Evolutionary conservation across 2,797 vertebrate genomes (phyloP), one percentile per base, ranked within the genome.

Genomic region (Phataginus tricuspis): DNA sequence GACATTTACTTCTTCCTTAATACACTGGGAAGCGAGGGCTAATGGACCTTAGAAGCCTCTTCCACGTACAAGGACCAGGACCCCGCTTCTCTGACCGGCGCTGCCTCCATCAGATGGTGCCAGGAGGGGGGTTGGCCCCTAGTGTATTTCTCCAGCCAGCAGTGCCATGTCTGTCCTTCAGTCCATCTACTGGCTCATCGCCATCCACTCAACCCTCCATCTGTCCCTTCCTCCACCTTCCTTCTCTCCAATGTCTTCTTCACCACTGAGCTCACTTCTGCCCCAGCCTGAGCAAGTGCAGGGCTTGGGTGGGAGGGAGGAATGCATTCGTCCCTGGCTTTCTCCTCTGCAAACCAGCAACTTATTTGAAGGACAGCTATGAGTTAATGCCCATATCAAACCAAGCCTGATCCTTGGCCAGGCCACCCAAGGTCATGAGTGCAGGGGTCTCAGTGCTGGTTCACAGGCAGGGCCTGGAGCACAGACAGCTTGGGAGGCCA

Each of bases 361-460:
- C 55, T 64, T 21, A 16, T 15, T 45, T 53, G n/a, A 31, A 64
- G 78, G 75, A 45, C n/a, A 49, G 29, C 14, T 4, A 4, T 37
- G 27, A 51, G 4, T 49, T 27, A 8, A 14, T 4, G 0, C 18
- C 12, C 25, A 57, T 0, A 16, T 53, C 7, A 2, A 3, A 12
- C 7, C 6, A 1, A 31, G 45, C 10, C 64, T 29, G 25, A 8
- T 55, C 16, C 42, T 49, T 21, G 18, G 21, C 21, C 10, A 34
- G 2, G 34, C 31, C 18, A 6, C 9, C 21, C 1, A 8, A 7
- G 31, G 53, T 1, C 16, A 8, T 14, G 59, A 5, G 19, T 31
- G 7, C 45, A 1, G 18, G 21, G 18, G 2, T 31, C 27, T 37
- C 23, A 61, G 37, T 45, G 11, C 12, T 1, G 57, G 1, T 2